These are phyloP conservation scores for Sminthurinus signatus DNA, from an alignment of 1,140 invertebrate genomes.

Conservation along the genomic window DNA sequence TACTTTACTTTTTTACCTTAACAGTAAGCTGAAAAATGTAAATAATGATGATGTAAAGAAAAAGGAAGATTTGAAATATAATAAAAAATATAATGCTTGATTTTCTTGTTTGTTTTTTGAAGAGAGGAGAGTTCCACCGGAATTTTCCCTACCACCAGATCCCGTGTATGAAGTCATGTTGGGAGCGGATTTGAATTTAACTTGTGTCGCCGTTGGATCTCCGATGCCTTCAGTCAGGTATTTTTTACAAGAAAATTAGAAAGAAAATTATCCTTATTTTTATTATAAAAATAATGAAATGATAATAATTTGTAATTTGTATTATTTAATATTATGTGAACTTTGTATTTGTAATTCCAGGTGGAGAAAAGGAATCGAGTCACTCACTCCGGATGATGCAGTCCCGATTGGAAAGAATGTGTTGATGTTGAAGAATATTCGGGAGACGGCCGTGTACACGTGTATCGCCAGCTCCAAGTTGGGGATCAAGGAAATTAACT, in stretches of 20 bases:
- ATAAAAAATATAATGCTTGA: no score
- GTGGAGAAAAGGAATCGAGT: slow-evolving; percentile 79
- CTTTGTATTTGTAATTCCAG: slow-evolving; percentile 19
- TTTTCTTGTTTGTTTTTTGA: no score
- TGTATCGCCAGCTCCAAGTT: slow-evolving; percentile 86
- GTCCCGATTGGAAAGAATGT: slow-evolving; percentile 79
- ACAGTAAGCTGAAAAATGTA: no score
- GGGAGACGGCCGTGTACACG: slow-evolving; percentile 91
- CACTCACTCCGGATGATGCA: slow-evolving; percentile 77
- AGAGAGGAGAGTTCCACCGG: slow-evolving; percentile 88
- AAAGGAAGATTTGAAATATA: no score
- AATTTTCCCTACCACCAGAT: slow-evolving; percentile 86
- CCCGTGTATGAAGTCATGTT: slow-evolving; percentile 77
- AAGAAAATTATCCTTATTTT: background rate
- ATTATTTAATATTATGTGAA: background rate
- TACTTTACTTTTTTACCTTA: background rate
- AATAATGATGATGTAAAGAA: no score
- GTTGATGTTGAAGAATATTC: slow-evolving; percentile 73
- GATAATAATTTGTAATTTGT: background rate
- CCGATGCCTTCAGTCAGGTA: slow-evolving; percentile 92
- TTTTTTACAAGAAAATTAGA: slow-evolving; percentile 6
- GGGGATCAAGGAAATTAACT: slow-evolving; percentile 77
- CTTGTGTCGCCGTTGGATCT: slow-evolving; percentile 92
- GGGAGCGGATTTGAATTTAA: slow-evolving; percentile 81
- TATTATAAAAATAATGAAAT: background rate